phyloP scores from a whole-genome alignment of 2,113 vertebrate species.

The Collichthys lucidus region DNA sequence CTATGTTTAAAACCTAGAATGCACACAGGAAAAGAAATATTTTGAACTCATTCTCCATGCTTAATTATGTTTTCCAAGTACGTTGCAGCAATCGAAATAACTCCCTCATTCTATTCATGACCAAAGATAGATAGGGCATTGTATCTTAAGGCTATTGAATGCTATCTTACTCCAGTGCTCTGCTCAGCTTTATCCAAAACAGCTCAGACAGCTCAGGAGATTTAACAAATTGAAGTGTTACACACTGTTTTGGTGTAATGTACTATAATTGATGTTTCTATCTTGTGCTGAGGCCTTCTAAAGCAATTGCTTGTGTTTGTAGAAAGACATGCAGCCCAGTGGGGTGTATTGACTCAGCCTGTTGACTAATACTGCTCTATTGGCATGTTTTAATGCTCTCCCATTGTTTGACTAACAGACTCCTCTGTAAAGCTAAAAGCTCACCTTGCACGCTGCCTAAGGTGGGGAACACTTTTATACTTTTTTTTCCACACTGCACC shows the following conservation, averaged over 20 bases:
- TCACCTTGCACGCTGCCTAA: constrained; percentile 44
- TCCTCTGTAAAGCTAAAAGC: constrained; percentile 47
- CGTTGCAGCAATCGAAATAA: constrained; percentile 57
- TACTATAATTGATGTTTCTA: constrained; percentile 82
- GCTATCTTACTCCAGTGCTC: constrained; percentile 64
- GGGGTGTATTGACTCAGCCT: constrained; percentile 79
- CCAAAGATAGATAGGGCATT: constrained; percentile 48
- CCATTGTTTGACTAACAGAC: constrained; percentile 75
- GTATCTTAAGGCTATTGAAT: constrained; percentile 69
- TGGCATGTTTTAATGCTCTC: constrained; percentile 77
- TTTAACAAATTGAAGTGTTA: constrained; percentile 81
- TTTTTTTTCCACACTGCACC: not conserved
- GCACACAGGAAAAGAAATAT: constrained; percentile 33
- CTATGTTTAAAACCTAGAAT: constrained; percentile 39
- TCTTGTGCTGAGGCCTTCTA: constrained; percentile 67
- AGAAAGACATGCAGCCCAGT: constrained; percentile 77
- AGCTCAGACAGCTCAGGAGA: constrained; percentile 68
- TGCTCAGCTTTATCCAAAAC: constrained; percentile 70
- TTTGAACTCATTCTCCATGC: constrained; percentile 57
- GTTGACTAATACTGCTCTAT: constrained; percentile 77
- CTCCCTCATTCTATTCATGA: constrained; percentile 50
- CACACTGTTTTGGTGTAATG: constrained; percentile 81
- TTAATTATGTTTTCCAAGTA: constrained; percentile 61
- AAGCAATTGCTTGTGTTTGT: constrained; percentile 80
- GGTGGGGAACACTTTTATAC: constrained; percentile 17